Evolutionary conservation across 2,113 vertebrate species (phyloP).

Genomic region (Siphamia tubifer): DNA sequence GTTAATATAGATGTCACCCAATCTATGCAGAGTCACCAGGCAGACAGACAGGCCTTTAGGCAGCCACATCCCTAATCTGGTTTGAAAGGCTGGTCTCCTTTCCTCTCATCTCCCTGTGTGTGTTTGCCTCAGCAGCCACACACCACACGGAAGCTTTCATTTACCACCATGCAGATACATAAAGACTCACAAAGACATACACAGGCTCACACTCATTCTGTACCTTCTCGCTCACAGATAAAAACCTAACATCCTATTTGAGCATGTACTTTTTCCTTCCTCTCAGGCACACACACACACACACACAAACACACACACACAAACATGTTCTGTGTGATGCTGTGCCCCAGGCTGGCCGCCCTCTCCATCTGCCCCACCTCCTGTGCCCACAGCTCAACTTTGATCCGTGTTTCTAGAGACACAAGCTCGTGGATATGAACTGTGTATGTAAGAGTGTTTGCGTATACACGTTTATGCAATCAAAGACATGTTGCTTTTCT

Average conservation of each 20-base stretch:
- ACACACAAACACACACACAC: constrained; percentile 21
- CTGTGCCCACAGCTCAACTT: constrained; percentile 76
- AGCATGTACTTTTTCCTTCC: constrained; percentile 43
- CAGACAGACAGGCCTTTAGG: constrained; percentile 62
- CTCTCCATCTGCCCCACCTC: constrained; percentile 75
- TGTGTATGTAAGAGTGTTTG: constrained; percentile 50
- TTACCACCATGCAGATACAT: neutral
- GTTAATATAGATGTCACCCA: constrained; percentile 68
- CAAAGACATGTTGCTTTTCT: constrained; percentile 67
- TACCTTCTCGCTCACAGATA: constrained; percentile 51
- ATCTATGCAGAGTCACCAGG: constrained; percentile 47
- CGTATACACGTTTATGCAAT: constrained; percentile 65
- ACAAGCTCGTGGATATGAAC: constrained; percentile 43
- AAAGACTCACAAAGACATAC: neutral
- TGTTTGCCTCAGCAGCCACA: constrained; percentile 30
- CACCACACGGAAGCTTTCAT: neutral
- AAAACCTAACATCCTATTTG: constrained; percentile 55
- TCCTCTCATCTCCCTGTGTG: constrained; percentile 49
- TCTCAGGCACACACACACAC: constrained; percentile 24
- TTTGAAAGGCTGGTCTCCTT: constrained; percentile 69
- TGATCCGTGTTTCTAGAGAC: constrained; percentile 68
- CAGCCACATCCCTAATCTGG: constrained; percentile 63
- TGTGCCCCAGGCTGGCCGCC: constrained; percentile 71
- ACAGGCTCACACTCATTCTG: constrained; percentile 5
- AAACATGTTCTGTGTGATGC: constrained; percentile 63